phyloP scores from a whole-genome alignment of 2,888 invertebrate species.

The Anodontia alba region DNA sequence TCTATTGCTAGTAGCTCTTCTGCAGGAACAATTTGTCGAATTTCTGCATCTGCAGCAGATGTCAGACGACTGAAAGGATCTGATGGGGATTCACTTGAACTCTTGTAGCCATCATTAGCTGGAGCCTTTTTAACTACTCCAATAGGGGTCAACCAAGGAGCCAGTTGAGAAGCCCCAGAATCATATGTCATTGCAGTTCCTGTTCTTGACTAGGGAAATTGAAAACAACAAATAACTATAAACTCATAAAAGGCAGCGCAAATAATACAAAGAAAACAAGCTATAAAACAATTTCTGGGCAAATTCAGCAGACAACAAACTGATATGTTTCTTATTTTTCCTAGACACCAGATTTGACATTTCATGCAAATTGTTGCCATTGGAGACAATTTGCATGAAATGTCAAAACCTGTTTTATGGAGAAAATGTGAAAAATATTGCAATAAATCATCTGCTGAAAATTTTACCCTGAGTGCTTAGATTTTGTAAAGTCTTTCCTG shows the following conservation, averaged over 20 bases:
- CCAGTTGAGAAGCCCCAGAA: conserved; percentile 20
- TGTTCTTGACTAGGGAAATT: conserved; percentile 16
- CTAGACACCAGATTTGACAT: too few species aligned
- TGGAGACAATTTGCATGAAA: too few species aligned
- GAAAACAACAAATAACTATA: background rate
- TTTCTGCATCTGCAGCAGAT: conserved; percentile 42
- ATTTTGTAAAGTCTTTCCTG: too few species aligned
- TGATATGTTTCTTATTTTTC: too few species aligned
- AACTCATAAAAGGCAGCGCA: background rate
- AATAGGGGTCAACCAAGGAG: conserved; percentile 46
- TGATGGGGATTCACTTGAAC: conserved; percentile 15
- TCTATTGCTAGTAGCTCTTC: background rate
- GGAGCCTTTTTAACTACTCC: conserved; percentile 9
- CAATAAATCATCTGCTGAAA: too few species aligned
- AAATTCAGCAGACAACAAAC: too few species aligned
- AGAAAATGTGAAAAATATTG: too few species aligned
- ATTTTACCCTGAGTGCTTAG: too few species aligned
- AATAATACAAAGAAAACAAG: too few species aligned
- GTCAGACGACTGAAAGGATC: conserved; percentile 33
- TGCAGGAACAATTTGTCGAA: conserved; percentile 24
- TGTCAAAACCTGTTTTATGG: too few species aligned
- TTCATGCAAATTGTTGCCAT: too few species aligned
- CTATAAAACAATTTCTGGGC: too few species aligned
- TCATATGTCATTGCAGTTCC: conserved; percentile 12
- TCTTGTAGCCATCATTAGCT: background rate